These are phyloP conservation scores for Clusia tigrina DNA, from an alignment of 2,888 invertebrate genomes.

Conservation along the genomic window DNA sequence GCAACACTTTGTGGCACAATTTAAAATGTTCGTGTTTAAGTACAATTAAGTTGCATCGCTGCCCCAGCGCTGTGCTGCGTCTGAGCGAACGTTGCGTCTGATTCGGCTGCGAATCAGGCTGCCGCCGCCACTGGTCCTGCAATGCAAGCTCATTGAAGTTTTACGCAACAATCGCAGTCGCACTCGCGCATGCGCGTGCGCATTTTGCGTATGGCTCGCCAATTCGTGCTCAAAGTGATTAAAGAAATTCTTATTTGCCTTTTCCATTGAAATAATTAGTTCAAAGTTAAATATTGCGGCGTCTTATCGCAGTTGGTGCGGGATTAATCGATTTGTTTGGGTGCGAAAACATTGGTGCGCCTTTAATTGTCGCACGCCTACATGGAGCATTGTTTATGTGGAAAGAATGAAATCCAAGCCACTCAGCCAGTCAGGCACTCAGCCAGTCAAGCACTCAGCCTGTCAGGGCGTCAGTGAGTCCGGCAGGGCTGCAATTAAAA, in stretches of 20 bases:
- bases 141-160: conserved; percentile 27
- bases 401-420: background rate
- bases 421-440: too few species aligned
- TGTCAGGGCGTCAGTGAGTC: too few species aligned
- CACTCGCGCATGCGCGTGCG: conserved; percentile 2
- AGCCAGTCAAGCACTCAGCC: too few species aligned
- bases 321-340: conserved; percentile 57
- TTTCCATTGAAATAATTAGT: conserved; percentile 62
- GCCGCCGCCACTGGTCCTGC: background rate
- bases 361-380: conserved; percentile 49
- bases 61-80: too few species aligned
- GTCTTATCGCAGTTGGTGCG: conserved; percentile 47
- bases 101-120: too few species aligned
- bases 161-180: conserved; percentile 11
- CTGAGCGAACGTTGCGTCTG: too few species aligned
- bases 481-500: too few species aligned
- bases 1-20: conserved; percentile 12
- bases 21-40: conserved; percentile 61
- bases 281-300: conserved; percentile 59
- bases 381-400: background rate
- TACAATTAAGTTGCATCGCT: conserved; percentile 60
- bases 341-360: conserved; percentile 61
- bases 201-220: conserved; percentile 20
- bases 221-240: conserved; percentile 27
- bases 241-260: conserved; percentile 51